Evolutionary conservation across 2,113 vertebrate genomes (phyloP), one percentile per base, ranked within the genome.

Genomic region (Perccottus glenii): DNA sequence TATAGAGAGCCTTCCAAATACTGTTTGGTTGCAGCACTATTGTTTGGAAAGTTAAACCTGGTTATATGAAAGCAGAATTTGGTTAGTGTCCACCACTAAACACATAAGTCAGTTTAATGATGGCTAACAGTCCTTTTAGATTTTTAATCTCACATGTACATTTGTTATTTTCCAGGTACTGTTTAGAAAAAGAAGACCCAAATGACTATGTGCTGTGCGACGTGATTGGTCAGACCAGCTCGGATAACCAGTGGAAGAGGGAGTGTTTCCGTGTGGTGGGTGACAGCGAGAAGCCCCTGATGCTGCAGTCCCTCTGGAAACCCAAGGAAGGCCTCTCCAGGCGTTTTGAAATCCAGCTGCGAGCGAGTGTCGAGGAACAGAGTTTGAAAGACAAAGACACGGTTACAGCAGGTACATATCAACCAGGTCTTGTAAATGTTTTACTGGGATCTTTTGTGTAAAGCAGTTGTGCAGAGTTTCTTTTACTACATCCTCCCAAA

Each of bases 271-370:
- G 93, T 15, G 87, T 91, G 40, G 90, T 94, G 48, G 90, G 88
- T 0, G 90, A 92, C 77, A 61, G 70, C 2, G 93, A 94, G 85
- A 91, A 85, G 73, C 93, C 93, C 2, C 90, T 94, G 27, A 56
- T 91, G 78, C 85, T 94, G 65, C 93, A 94, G 91, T 90, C 92
- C 0, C 85, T 93, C 1, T 94, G 93, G 93, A 94, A 93, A 64
- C 93, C 93, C 49, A 93, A 93, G 69, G 92, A 94, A 3, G 93
- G 93, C 1, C 93, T 92, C 58, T 87, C 89, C 71, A 75, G 93
- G 9, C 87, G 93, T 1, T 94, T 93, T 42, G 93, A 94, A 56
- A 92, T 94, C 67, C 92, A 93, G 82, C 80, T 62, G 75, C 76
- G 88, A 58, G 51, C 73, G 0, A 84, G 62, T 3, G 70, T 93